A percentile compares a stretch with the other conserved stretches of the same genome.
These are phyloP conservation scores for Passerina amoena DNA, from an alignment of 2,113 vertebrate species.

Conservation along the genomic window DNA sequence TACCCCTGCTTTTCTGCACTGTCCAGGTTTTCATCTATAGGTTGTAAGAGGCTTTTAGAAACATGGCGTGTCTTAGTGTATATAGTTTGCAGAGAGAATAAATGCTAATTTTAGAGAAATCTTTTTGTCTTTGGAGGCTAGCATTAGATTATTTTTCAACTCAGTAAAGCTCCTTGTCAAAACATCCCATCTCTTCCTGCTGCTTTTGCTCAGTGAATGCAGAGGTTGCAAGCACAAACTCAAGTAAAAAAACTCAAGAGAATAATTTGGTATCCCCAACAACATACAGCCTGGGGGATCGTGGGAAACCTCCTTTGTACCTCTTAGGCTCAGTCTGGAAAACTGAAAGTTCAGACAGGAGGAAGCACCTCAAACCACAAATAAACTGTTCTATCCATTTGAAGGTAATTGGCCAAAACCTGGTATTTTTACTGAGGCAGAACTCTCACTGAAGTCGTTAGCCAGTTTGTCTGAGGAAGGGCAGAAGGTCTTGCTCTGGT, in stretches of 20 bases:
- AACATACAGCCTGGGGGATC: not conserved
- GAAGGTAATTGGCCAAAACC: constrained; percentile 43
- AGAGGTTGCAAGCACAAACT: not conserved
- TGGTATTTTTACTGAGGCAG: not conserved
- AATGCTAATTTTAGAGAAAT: not conserved
- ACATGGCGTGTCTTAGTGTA: not conserved
- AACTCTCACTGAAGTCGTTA: not conserved
- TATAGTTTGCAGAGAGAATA: not conserved
- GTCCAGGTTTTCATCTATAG: not conserved
- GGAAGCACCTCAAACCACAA: constrained; percentile 43
- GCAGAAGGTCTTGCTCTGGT: not conserved
- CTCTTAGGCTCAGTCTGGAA: not conserved
- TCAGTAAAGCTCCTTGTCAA: not conserved
- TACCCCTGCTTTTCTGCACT: not conserved
- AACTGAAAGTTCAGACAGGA: constrained; percentile 15
- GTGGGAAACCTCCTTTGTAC: not conserved
- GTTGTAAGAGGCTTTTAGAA: not conserved
- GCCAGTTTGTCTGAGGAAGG: constrained; percentile 2
- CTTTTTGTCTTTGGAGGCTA: not conserved
- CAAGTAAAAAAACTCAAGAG: not conserved
- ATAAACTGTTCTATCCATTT: constrained; percentile 46
- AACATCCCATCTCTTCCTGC: not conserved
- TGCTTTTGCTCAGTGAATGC: not conserved
- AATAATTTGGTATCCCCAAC: not conserved
- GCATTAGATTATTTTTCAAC: not conserved